Base-by-base conservation (phyloP, 1,140 invertebrate species). In the Dinoponera quadriceps region DNA sequence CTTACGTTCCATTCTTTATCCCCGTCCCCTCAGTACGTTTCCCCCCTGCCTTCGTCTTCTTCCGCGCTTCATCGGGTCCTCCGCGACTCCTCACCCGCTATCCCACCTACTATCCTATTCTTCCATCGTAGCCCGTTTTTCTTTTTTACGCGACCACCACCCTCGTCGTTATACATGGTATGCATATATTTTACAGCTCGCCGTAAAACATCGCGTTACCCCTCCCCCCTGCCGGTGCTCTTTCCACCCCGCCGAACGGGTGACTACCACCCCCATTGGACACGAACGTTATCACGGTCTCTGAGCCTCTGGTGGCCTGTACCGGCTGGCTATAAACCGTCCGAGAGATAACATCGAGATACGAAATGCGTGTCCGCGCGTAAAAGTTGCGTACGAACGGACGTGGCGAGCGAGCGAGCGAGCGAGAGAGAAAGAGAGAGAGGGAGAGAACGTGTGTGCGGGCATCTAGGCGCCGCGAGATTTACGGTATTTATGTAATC, bases 151-250 rank as follows among this genome's bases (percentile, higher is more conserved):
- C 48, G 16, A 72, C 68, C 33, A 72, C 68, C 33, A 81, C 51
- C 48, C 69, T 29, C 49, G 29, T 25, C 49, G 66, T 82, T 73
- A 84, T 82, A 66, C 65, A 65, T 25, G 20, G 38, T 57, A 82
- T 82, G 68, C 83, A 84, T 82, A 84, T 84, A 84, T 84, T 84
- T 84, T 84, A 82, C 77, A 84, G 60, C 66, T 55, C 48, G 25
- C 82, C 83, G 78, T 84, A 84, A 84, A 84, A 84, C 38, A 84
- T 63, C 69, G 49, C 60, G 18, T 33, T 25, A 14, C n/a, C 44
- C 44, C 22, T 14, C 0, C 33, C 63, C 4, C 60, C 16, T 60
- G 20, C 14, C 51, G 16, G 38, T 44, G 38, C 38, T 44, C 48
- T 9, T 14, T 27, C 3, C 7, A 20, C 54, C 54, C 59, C 27